These are phyloP conservation scores for Nebria ingens DNA, from an alignment of 1,140 invertebrate species.

Conservation along the genomic window DNA sequence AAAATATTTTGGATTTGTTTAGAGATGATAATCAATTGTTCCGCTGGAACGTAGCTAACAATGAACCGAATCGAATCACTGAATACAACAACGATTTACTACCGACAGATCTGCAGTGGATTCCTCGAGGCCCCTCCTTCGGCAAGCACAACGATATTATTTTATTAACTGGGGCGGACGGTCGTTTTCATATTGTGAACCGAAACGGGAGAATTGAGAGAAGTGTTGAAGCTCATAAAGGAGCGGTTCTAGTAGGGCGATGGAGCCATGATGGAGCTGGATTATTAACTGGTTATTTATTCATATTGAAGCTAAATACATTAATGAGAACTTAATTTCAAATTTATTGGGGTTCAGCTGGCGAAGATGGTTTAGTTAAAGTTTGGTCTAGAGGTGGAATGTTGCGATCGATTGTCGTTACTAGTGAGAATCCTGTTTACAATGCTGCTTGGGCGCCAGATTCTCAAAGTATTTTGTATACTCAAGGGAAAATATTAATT, in stretches of 20 bases:
- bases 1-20: slow-evolving; percentile 20
- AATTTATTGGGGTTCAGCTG: slow-evolving; percentile 44
- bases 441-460: slow-evolving; percentile 81
- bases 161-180: slow-evolving; percentile 82
- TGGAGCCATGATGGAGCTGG: slow-evolving; percentile 93
- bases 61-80: slow-evolving; percentile 63
- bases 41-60: slow-evolving; percentile 75
- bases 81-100: slow-evolving; percentile 74
- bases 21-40: slow-evolving; percentile 87
- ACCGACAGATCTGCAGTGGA: slow-evolving; percentile 81
- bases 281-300: slow-evolving; percentile 63
- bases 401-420: slow-evolving; percentile 79
- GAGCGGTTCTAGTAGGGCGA: slow-evolving; percentile 69
- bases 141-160: slow-evolving; percentile 75
- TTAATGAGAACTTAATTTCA: slow-evolving; percentile 14
- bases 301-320: background rate
- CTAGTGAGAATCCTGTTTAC: slow-evolving; percentile 70
- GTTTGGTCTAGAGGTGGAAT: slow-evolving; percentile 96
- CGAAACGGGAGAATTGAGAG: slow-evolving; percentile 87
- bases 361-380: slow-evolving; percentile 93
- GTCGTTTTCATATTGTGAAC: slow-evolving; percentile 81
- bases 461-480: slow-evolving; percentile 72
- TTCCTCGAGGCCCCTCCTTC: slow-evolving; percentile 39
- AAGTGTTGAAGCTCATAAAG: slow-evolving; percentile 83
- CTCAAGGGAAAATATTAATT: slow-evolving; percentile 68